These are phyloP conservation scores for Seriola quinqueradiata DNA, from an alignment of 2,113 vertebrate genomes.

Conservation along the genomic window DNA sequence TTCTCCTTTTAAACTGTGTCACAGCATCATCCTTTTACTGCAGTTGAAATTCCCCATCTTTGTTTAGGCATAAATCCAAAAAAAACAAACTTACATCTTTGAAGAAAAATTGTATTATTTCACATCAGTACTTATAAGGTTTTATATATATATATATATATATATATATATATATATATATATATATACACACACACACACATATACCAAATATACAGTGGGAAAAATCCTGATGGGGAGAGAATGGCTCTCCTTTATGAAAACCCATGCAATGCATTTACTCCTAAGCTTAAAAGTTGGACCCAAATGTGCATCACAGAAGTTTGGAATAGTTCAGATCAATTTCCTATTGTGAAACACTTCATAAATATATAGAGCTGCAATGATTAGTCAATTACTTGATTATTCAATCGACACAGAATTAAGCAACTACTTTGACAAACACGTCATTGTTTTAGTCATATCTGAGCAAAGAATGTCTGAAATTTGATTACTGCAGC, in stretches of 20 bases:
- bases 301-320: no score
- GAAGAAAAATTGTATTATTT: no score
- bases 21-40: not conserved
- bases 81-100: no score
- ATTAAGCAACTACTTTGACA: not conserved
- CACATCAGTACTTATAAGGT: no score
- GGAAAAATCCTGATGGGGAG: no score
- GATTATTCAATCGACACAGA: not conserved
- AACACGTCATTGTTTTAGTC: not conserved
- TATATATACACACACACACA: no score
- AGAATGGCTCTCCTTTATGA: not conserved
- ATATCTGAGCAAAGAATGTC: no score
- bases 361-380: not conserved
- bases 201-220: not conserved
- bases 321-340: not conserved
- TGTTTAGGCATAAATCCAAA: no score
- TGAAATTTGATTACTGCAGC: not conserved
- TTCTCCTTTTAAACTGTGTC: not conserved
- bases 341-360: not conserved
- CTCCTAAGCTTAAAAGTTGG: not conserved
- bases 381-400: not conserved
- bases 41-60: not conserved
- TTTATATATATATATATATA: no score
- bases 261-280: not conserved
- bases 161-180: no score